phyloP scores from a whole-genome alignment of 2,888 invertebrate genomes.

The Chesias legatella region DNA sequence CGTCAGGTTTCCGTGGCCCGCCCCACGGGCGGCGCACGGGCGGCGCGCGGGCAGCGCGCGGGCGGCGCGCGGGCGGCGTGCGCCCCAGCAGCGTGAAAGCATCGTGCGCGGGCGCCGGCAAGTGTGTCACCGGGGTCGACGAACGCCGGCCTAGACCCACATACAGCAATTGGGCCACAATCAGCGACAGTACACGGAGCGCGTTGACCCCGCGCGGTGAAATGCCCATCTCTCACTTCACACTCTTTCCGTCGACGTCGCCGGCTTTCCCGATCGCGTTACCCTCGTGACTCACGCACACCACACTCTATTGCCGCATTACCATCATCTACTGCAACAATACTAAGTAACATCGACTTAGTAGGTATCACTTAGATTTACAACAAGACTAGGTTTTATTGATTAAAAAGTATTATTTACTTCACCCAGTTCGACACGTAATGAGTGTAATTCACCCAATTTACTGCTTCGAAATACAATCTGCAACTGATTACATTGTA shows the following conservation, averaged over 20 bases:
- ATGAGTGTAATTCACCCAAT: too few relatives aligned
- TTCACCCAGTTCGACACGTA: too few relatives aligned
- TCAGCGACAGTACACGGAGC: constrained; percentile 78
- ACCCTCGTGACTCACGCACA: constrained; percentile 26
- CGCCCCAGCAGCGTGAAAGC: constrained; percentile 79
- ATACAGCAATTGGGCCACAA: constrained; percentile 78
- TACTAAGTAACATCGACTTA: too few relatives aligned
- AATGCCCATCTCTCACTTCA: constrained; percentile 77
- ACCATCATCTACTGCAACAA: too few relatives aligned
- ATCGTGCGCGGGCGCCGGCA: constrained; percentile 67
- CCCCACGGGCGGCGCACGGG: too few relatives aligned
- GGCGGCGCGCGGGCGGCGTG: too few relatives aligned
- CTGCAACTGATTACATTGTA: too few relatives aligned
- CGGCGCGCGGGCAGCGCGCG: too few relatives aligned
- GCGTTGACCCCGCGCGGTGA: constrained; percentile 77
- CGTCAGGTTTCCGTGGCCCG: constrained; percentile 65
- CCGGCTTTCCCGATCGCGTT: constrained; percentile 61
- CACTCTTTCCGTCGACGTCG: constrained; percentile 74
- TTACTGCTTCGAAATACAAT: too few relatives aligned
- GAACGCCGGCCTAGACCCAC: constrained; percentile 82
- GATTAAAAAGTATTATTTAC: too few relatives aligned
- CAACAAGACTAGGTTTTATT: too few relatives aligned
- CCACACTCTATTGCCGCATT: constrained; percentile 1
- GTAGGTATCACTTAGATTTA: too few relatives aligned
- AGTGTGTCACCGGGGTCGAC: constrained; percentile 78